phyloP scores from a whole-genome alignment of 2,113 vertebrate species.

The Sylvicapra grimmia region DNA sequence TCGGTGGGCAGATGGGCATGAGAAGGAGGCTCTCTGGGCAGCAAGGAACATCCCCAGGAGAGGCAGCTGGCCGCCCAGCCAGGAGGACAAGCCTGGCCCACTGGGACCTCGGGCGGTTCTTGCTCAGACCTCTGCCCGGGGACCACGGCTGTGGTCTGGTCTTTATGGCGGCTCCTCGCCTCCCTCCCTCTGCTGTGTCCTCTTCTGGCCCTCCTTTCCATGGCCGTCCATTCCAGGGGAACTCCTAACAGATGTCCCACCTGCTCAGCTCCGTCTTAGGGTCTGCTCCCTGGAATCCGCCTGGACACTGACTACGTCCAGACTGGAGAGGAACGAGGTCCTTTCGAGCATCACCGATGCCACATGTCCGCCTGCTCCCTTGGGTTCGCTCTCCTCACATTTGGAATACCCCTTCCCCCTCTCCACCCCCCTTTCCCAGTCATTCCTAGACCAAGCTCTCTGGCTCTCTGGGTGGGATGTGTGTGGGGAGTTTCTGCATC shows the following conservation, averaged over 20 bases:
- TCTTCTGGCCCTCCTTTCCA: too few species aligned
- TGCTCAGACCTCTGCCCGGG: accelerated
- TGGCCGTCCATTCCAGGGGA: accelerated
- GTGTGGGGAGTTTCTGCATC: not conserved
- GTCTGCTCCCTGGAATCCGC: accelerated
- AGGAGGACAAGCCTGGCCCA: too few species aligned
- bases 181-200: accelerated
- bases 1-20: accelerated
- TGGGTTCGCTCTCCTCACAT: accelerated
- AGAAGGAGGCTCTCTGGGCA: not conserved
- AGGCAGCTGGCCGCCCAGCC: too few species aligned
- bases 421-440: accelerated
- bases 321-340: not conserved
- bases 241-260: not conserved
- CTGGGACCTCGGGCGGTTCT: accelerated
- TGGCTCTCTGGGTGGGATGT: accelerated
- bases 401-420: accelerated
- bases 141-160: too few species aligned
- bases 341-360: accelerated
- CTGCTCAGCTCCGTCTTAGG: accelerated
- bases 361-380: accelerated
- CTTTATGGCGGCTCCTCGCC: accelerated
- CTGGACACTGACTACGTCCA: not conserved
- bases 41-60: accelerated
- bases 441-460: not conserved